Base-by-base conservation (phyloP, 2,113 vertebrate genomes). In the Haemorhous mexicanus region DNA sequence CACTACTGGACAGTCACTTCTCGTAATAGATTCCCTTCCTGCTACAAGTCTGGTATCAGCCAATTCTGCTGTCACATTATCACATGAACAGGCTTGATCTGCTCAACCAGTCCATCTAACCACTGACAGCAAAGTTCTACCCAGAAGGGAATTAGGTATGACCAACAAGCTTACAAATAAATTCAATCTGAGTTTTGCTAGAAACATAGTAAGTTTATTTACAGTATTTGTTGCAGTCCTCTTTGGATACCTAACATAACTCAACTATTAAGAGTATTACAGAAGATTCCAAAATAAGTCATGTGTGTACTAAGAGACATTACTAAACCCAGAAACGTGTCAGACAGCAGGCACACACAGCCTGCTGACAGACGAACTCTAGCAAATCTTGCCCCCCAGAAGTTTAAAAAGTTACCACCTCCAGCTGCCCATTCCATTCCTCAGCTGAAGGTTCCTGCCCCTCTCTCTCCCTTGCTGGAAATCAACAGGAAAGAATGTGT, bases 341-440 rank as follows among this genome's bases (percentile, higher is more conserved):
- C 81, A 69, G 62, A 44, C 46, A 78, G 84, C 78, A 89, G 78
- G 43, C 70, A 79, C 70, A 56, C 81, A 35, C 53, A 49, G 41
- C 10, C 52, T 90, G 92, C 23, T 94, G 95, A 95, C 87, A 91
- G 93, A 95, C 22, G 56, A 89, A 95, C 59, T 44, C 58, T 19
- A 79, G 41, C 79, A 87, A 89, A 39, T 56, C 77, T 91, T 89
- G 43, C 3, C 14, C n/a, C 28, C 12, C 8, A 33, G 56, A 43
- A 87, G 39, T 59, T 87, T 15, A 47, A 91, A 87, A 93, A 84
- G 92, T 82, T 89, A 89, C 64, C 43, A 84, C 30, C 66, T 93
- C 81, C 96, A 95, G 84, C 81, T 93, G 87, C 74, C 41, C 93
- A 94, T 94, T 93, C 93, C 93, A 92, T 87, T 93, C 77, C 84